Evolutionary conservation across 2,113 vertebrate genomes (phyloP).

Genomic region (Mesembrinibis cayennensis): DNA sequence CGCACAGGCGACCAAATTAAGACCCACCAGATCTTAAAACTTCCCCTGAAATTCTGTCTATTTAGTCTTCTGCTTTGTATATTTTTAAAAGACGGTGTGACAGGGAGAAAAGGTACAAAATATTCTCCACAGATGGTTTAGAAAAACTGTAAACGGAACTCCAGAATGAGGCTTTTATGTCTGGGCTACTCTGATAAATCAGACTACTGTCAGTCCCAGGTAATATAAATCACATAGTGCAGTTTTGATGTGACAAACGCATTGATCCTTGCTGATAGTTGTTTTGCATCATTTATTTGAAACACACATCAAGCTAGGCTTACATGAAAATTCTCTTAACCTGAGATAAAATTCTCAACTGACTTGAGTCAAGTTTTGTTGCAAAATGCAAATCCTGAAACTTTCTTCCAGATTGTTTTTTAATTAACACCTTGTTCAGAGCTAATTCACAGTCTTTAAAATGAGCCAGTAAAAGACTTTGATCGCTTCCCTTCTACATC

Average conservation of each 20-base stretch:
- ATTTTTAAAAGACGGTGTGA: background rate
- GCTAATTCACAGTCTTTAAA: constrained; percentile 48
- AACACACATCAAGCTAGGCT: background rate
- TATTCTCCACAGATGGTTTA: background rate
- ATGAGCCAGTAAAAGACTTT: background rate
- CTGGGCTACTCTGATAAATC: background rate
- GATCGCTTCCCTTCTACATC: background rate
- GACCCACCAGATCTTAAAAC: background rate
- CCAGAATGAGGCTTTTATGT: background rate
- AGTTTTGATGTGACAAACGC: constrained; percentile 47
- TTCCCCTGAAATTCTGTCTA: background rate
- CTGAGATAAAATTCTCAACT: background rate
- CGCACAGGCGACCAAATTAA: background rate
- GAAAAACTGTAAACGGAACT: background rate
- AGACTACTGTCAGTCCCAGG: background rate
- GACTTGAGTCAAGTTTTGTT: background rate
- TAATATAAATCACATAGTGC: background rate
- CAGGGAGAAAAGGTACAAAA: background rate
- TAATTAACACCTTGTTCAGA: constrained; percentile 62
- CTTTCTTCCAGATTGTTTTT: constrained; percentile 36
- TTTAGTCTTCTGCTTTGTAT: background rate
- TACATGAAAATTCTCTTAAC: background rate
- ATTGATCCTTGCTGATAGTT: constrained; percentile 49
- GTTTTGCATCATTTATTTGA: constrained; percentile 50
- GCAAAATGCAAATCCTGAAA: constrained; percentile 37